A percentile compares a stretch with the other conserved stretches of the same genome.
Conservation (phyloP, 2,888 invertebrate genomes). For the Cataglyphis altisquamis region DNA sequence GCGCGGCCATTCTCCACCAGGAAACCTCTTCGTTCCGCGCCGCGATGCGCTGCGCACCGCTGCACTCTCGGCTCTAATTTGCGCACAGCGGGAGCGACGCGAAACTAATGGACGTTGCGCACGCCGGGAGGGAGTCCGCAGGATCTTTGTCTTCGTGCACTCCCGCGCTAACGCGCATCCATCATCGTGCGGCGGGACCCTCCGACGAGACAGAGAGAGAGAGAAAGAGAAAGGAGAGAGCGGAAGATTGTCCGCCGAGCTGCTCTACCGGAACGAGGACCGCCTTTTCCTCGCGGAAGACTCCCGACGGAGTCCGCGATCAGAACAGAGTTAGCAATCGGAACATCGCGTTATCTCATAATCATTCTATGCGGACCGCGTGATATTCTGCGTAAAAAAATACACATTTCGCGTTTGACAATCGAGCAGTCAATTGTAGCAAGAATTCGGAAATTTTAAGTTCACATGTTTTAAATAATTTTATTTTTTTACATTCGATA, state of each 20-base stretch:
- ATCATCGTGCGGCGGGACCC: conserved; percentile 76
- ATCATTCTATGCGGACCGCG: background rate
- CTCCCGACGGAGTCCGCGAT: conserved; percentile 15
- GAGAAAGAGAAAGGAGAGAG: conserved; percentile 18
- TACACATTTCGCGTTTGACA: background rate
- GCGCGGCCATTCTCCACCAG: conserved; percentile 48
- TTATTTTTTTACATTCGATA: background rate
- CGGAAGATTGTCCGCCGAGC: conserved; percentile 40
- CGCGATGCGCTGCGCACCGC: conserved; percentile 63
- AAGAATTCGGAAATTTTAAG: background rate
- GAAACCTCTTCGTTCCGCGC: conserved; percentile 64
- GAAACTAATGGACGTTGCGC: conserved; percentile 83
- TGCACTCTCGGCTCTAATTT: conserved; percentile 83
- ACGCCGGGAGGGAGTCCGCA: conserved; percentile 80
- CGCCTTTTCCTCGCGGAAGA: conserved; percentile 11
- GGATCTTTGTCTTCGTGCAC: conserved; percentile 83
- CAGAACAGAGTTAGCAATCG: background rate
- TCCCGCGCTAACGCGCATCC: conserved; percentile 84
- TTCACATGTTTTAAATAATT: too few species aligned
- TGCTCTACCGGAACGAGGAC: conserved; percentile 36
- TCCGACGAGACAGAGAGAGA: conserved; percentile 56
- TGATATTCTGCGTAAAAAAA: background rate
- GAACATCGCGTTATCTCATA: background rate
- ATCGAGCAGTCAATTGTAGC: background rate
- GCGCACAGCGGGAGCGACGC: conserved; percentile 85